Percentiles rank a stretch among this genome's conserved stretches.
phyloP scores from a whole-genome alignment of 2,113 vertebrate species.

The Tyto alba region DNA sequence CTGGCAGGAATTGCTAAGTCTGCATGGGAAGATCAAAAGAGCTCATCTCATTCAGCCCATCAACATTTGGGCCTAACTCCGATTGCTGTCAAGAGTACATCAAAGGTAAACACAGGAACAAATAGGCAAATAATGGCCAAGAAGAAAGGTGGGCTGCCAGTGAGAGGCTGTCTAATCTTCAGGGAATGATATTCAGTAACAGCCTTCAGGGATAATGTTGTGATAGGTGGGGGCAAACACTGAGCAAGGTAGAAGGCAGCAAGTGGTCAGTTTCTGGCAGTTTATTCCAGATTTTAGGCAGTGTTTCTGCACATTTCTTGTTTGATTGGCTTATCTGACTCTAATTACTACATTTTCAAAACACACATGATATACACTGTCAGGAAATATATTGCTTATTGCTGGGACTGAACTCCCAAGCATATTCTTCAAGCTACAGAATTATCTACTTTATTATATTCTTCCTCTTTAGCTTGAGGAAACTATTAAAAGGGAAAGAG shows the following conservation, averaged over 20 bases:
- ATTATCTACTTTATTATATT: not conserved
- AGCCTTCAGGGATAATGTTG: not conserved
- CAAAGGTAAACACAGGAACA: slow-evolving; percentile 33
- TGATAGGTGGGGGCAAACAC: not conserved
- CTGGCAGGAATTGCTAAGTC: not conserved
- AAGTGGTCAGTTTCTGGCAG: not conserved
- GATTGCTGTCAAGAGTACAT: not conserved
- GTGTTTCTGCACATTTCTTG: not conserved
- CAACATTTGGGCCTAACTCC: not conserved
- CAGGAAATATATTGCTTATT: not conserved
- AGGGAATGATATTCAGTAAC: not conserved
- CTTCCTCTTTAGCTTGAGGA: not conserved
- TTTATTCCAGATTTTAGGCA: not conserved
- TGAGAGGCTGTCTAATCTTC: not conserved
- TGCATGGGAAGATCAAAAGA: slow-evolving; percentile 33
- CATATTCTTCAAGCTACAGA: not conserved
- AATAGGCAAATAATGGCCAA: not conserved
- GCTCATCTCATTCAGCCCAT: not conserved
- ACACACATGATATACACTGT: not conserved
- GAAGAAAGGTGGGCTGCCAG: not conserved
- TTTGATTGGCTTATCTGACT: not conserved
- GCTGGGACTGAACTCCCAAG: not conserved
- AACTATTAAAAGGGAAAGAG: not conserved
- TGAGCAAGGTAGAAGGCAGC: not conserved
- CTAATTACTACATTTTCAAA: not conserved